Conservation (phyloP, 2,797 vertebrate genomes). For the Platyrinchus mystaceus region DNA sequence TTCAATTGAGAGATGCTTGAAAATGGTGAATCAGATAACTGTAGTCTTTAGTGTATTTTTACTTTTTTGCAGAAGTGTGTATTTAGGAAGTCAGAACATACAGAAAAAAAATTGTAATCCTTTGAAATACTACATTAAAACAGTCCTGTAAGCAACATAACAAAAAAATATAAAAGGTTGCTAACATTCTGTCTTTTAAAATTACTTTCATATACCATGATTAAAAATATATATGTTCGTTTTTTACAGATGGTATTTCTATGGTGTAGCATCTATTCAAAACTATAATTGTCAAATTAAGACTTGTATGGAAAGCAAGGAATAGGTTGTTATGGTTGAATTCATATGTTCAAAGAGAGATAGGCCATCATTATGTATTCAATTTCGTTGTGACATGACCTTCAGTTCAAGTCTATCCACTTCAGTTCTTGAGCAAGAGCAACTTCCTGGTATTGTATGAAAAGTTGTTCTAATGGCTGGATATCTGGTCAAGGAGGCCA, state of each 20-base stretch:
- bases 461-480: neutral
- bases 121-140: neutral
- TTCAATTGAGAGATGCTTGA: neutral
- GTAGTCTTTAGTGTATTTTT: neutral
- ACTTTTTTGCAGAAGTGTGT: neutral
- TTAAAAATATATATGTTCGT: neutral
- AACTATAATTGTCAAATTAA: neutral
- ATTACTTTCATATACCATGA: neutral
- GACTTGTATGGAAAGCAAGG: neutral
- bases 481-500: neutral
- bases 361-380: neutral
- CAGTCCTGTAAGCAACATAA: neutral
- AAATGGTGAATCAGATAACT: neutral
- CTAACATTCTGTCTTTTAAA: neutral
- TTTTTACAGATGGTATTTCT: neutral
- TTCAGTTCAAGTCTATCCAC: neutral
- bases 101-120: neutral
- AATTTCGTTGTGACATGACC: neutral
- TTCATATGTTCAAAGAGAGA: neutral
- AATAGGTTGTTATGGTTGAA: neutral
- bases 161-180: neutral
- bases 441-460: neutral
- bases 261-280: neutral
- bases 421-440: neutral
- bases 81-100: neutral